Evolutionary conservation across 2,113 vertebrate genomes (phyloP).

Genomic region (Myanophis thanlyinensis): DNA sequence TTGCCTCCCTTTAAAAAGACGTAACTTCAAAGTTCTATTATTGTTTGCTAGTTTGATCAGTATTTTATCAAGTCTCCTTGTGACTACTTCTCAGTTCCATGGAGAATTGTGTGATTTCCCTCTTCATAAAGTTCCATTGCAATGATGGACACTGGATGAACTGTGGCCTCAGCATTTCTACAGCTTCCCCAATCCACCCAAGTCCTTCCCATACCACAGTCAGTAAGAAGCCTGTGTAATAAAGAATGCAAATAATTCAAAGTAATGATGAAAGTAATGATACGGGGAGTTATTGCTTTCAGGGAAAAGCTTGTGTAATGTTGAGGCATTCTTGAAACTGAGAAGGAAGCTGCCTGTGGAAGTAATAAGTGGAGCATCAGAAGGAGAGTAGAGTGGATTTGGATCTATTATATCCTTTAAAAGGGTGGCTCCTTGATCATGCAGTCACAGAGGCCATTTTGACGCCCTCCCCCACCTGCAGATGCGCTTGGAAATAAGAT

Average conservation of each 20-base stretch:
- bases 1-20: slow-evolving; percentile 9
- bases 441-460: neutral
- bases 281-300: neutral
- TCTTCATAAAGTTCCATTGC: neutral
- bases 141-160: neutral
- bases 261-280: neutral
- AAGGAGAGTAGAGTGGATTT: neutral
- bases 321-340: neutral
- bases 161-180: neutral
- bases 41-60: neutral
- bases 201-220: neutral
- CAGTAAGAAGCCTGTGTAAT: neutral
- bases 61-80: neutral
- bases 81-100: neutral
- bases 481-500: neutral
- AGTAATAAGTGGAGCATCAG: neutral
- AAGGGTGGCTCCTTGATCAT: neutral
- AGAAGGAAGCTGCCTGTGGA: neutral
- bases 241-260: neutral
- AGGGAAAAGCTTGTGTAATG: neutral
- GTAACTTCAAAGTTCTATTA: slow-evolving; percentile 2
- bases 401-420: neutral
- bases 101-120: neutral
- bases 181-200: neutral
- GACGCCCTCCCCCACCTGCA: neutral